Evolutionary conservation across 1,140 invertebrate genomes (phyloP).

Genomic region (Drosophila equinoxialis): DNA sequence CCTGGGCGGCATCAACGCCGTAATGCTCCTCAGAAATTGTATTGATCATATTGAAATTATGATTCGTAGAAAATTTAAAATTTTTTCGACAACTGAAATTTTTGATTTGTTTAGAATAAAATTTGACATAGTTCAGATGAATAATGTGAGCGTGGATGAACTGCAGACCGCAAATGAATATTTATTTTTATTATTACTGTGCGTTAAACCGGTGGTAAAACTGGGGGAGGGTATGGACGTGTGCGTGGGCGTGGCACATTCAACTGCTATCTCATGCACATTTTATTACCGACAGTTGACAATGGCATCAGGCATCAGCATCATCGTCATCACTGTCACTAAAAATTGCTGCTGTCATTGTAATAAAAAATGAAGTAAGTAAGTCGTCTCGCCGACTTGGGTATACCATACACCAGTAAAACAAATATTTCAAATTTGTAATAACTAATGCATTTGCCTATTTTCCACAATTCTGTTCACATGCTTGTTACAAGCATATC

Average conservation of each 20-base stretch:
- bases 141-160: neutral
- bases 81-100: constrained; percentile 23
- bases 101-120: constrained; percentile 48
- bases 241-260: constrained; percentile 35
- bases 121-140: constrained; percentile 45
- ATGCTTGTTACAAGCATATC: no score
- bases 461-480: no score
- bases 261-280: constrained; percentile 52
- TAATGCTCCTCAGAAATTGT: neutral
- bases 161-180: constrained; percentile 33
- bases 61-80: constrained; percentile 37
- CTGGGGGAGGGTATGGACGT: neutral
- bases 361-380: no score
- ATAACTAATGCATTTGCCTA: no score
- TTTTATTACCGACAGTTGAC: constrained; percentile 51
- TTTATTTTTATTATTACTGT: constrained; percentile 56
- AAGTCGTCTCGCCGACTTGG: no score
- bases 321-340: constrained; percentile 35
- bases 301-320: constrained; percentile 35
- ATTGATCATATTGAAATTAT: constrained; percentile 35
- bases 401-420: no score
- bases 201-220: constrained; percentile 18
- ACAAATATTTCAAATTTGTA: no score
- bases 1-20: no score
- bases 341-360: constrained; percentile 69